Conservation (phyloP, 2,888 invertebrate species). For the Strigamia transsilvanica region DNA sequence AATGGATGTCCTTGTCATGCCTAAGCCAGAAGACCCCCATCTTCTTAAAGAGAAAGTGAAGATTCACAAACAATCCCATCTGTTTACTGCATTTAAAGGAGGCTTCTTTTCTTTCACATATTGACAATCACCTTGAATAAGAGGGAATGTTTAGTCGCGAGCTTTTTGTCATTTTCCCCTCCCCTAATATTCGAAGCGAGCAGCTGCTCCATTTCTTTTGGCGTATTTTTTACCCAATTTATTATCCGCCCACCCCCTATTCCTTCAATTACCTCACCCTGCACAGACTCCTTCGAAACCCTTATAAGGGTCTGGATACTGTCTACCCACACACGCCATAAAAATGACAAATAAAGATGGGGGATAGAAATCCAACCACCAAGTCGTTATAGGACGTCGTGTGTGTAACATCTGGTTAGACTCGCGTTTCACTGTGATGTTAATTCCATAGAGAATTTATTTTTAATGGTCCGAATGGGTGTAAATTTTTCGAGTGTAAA, state of each 20-base stretch:
- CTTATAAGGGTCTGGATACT: slow-evolving; percentile 10
- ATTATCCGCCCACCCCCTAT: slow-evolving; percentile 2
- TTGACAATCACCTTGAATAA: slow-evolving; percentile 13
- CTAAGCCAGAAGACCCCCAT: background rate
- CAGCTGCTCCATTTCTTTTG: slow-evolving; percentile 7
- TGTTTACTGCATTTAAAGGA: slow-evolving; percentile 23
- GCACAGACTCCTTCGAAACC: background rate
- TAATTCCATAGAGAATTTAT: slow-evolving; percentile 15
- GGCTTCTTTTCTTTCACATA: background rate
- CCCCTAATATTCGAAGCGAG: background rate
- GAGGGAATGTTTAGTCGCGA: slow-evolving; percentile 5
- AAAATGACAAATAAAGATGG: slow-evolving; percentile 35
- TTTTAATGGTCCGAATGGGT: slow-evolving; percentile 16
- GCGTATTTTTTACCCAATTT: slow-evolving; percentile 3
- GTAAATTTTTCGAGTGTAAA: background rate
- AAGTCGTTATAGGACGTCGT: slow-evolving; percentile 14
- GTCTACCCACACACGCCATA: slow-evolving; percentile 20
- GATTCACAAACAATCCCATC: slow-evolving; percentile 7
- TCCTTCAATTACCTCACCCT: slow-evolving; percentile 4
- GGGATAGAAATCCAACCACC: background rate
- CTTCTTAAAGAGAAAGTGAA: slow-evolving; percentile 16
- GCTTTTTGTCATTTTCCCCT: slow-evolving; percentile 1
- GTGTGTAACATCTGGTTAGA: slow-evolving; percentile 1
- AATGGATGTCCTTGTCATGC: slow-evolving; percentile 5
- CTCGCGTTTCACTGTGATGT: background rate